Percentiles rank a stretch among this genome's conserved stretches.
These are phyloP conservation scores for Pyrochroa serraticornis DNA, from an alignment of 2,888 invertebrate species.

Conservation along the genomic window DNA sequence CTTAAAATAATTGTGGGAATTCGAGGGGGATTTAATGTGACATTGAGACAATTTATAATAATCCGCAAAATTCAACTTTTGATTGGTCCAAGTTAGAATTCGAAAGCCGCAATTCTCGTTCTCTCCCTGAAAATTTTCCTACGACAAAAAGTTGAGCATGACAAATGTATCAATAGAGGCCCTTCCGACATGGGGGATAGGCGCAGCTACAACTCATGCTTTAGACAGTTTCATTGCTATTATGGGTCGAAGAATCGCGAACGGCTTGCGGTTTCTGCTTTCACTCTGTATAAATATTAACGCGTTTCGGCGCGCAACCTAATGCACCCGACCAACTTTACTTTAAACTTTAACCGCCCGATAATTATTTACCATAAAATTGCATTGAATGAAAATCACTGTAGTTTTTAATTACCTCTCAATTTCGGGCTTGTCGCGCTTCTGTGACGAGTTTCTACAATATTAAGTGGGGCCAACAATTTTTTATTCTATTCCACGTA, in stretches of 20 bases:
- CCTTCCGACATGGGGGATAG: slow-evolving; percentile 35
- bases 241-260: slow-evolving; percentile 34
- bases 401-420: too few relatives aligned
- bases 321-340: slow-evolving; percentile 15
- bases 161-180: slow-evolving; percentile 37
- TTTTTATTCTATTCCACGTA: too few relatives aligned
- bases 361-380: slow-evolving; percentile 12
- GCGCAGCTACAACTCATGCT: slow-evolving; percentile 33
- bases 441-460: too few relatives aligned
- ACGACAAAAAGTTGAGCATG: slow-evolving; percentile 33
- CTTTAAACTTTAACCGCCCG: slow-evolving; percentile 4
- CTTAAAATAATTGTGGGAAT: slow-evolving; percentile 17
- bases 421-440: too few relatives aligned
- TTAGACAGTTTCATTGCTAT: slow-evolving; percentile 34
- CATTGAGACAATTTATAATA: slow-evolving; percentile 11
- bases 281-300: slow-evolving; percentile 31
- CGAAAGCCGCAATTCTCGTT: not conserved
- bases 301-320: slow-evolving; percentile 13
- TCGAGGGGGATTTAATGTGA: slow-evolving; percentile 1
- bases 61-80: slow-evolving; percentile 8
- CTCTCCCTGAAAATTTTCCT: slow-evolving; percentile 7
- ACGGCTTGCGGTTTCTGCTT: slow-evolving; percentile 25
- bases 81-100: not conserved
- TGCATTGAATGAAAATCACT: slow-evolving; percentile 2
- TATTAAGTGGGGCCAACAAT: too few relatives aligned